Base-by-base conservation (phyloP, 2,888 invertebrate genomes). In the Phortica magna region DNA sequence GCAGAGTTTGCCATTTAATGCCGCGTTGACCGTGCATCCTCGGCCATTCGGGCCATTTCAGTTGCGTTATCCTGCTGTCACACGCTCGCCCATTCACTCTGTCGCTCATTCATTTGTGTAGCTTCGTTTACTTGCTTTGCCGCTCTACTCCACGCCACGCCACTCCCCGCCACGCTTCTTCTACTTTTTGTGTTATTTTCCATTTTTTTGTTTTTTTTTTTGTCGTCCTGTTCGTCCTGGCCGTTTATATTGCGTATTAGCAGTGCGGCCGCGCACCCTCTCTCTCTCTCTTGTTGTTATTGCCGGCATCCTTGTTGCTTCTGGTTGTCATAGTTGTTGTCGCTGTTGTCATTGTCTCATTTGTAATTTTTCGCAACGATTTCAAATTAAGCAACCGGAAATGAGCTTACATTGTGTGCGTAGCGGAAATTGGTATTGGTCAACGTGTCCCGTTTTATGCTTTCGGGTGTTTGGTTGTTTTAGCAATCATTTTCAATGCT, bases 231-330 rank as follows among this genome's bases (percentile, higher is more conserved):
- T n/a, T 42, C n/a, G 67, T 57, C n/a, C 12, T n/a, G 22, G 19
- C 82, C 88, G 85, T 85, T 85, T 87, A 82, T 87, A 85, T 85
- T 88, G 85, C 88, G 85, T 87, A 88, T 87, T 88, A 55, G 14
- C n/a, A 88, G 88, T 83, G 84, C 84, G 84, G 88, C 85, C 82
- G 76, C 73, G 43, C 64, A 19, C 22, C 43, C 53, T 17, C 43
- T n/a, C 39, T 31, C 9, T 7, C 39, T 1, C 42, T 7, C 61
- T 10, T 31, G 31, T 31, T 31, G 31, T 31, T 31, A 31, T 31
- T 31, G 31, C 17, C 4, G 61, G 22, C 19, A 12, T 10, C 22
- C 17, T 4, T 22, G 55, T 71, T 71, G 14, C 17, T 53, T 12
- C 42, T 55, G 42, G 70, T 71, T 71, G 70, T 71, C 31, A 43